Base-by-base conservation (phyloP, 1,140 invertebrate species). In the Pogonus chalceus region DNA sequence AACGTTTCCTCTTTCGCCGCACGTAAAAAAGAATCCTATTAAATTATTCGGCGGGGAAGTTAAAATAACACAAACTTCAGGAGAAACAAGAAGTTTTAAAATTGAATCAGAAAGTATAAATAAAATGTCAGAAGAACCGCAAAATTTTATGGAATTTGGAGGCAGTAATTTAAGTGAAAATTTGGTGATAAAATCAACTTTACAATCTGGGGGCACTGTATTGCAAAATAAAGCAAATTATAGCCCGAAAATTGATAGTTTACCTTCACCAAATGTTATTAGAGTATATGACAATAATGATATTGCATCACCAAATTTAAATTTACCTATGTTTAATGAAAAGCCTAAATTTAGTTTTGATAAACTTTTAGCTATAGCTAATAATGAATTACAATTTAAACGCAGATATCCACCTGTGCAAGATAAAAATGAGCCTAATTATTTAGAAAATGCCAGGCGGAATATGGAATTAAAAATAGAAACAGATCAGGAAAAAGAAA, bases 41-140 rank as follows among this genome's bases (percentile, higher is more conserved):
- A 84, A 86, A 66, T 78, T 88, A 75, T 88, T 87, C 69, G 85
- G 85, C 1, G 85, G 85, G 1, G 82, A 88, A 72, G 85, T 88
- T 0, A 80, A 84, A 64, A 86, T 88, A 53, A 69, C 64, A 10
- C 61, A 62, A 2, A 58, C 58, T 2, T 57, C 60, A 1, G 80
- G 81, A 4, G 82, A 84, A 56, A 80, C 79, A 0, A 85, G 83
- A 46, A 85, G 82, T 1, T 76, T 86, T 69, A 77, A 81, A 47
- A 86, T 87, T 58, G 84, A 87, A 60, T 77, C 78, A 1, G 70
- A 69, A 63, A 75, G 73, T 64, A 73, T 58, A 0, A 69, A 65
- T 35, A 62, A 66, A 52, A 58, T 63, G 2, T 54, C 60, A 14
- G 55, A 55, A 37, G 58, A 52, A 20, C 20, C 47, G 18, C n/a